Percentiles rank a stretch among this genome's conserved stretches.
Conservation (phyloP, 2,113 vertebrate species). For the Boulengeromyrus knoepffleri region DNA sequence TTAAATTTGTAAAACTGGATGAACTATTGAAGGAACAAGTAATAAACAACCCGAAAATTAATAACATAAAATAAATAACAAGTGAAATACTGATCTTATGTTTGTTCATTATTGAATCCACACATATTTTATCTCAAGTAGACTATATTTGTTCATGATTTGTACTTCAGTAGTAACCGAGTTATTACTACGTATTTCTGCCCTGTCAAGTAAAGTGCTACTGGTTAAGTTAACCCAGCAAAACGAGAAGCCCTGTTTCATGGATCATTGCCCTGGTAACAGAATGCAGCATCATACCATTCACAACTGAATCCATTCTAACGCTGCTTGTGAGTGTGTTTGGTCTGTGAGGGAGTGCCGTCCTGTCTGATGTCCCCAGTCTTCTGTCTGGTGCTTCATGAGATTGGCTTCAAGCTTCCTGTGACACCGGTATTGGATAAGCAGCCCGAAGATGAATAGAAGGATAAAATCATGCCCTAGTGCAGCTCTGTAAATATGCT, state of each 20-base stretch:
- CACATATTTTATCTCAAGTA: background rate
- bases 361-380: background rate
- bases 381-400: background rate
- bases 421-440: background rate
- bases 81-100: background rate
- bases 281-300: background rate
- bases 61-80: background rate
- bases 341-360: background rate
- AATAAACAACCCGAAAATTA: background rate
- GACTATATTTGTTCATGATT: background rate
- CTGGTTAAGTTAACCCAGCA: background rate
- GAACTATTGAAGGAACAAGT: background rate
- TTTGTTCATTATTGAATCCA: background rate
- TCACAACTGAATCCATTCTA: background rate
- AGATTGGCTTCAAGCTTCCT: background rate
- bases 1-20: background rate
- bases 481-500: background rate
- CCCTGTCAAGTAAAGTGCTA: background rate
- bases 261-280: background rate
- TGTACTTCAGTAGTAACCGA: background rate
- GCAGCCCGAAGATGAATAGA: background rate
- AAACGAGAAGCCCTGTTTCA: background rate
- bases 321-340: background rate
- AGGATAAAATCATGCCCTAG: background rate
- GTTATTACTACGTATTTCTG: background rate